Percentiles rank a stretch among this genome's conserved stretches.
Evolutionary conservation across 2,113 vertebrate species (phyloP).

Genomic region (Phoxinus phoxinus): DNA sequence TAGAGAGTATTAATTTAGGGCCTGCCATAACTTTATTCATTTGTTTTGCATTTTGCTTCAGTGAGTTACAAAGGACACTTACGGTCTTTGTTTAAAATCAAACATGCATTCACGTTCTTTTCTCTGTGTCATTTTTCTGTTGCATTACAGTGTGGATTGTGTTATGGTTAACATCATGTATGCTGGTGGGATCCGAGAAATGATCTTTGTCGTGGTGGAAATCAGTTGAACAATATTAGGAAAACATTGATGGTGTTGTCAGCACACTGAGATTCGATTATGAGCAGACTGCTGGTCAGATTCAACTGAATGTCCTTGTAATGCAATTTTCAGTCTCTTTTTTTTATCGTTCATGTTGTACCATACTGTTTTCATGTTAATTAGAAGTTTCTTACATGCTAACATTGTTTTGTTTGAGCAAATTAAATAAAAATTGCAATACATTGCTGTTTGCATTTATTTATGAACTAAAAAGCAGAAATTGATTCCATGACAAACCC

Average conservation of each 20-base stretch:
- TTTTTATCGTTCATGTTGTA: conserved; percentile 82
- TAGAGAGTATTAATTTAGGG: conserved; percentile 68
- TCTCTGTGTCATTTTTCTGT: conserved; percentile 55
- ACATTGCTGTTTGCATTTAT: conserved; percentile 63
- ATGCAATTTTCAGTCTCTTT: conserved; percentile 71
- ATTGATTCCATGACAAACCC: background rate
- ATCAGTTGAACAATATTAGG: conserved; percentile 64
- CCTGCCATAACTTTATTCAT: conserved; percentile 62
- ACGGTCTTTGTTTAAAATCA: conserved; percentile 29
- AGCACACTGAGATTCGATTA: conserved; percentile 64
- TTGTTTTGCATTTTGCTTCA: conserved; percentile 51
- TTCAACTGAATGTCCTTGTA: conserved; percentile 78
- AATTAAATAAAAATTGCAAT: conserved; percentile 98
- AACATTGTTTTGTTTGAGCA: conserved; percentile 92
- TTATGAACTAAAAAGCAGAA: background rate
- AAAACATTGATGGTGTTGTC: conserved; percentile 79
- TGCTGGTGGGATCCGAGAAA: conserved; percentile 53
- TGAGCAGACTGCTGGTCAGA: conserved; percentile 69
- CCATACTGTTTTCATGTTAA: conserved; percentile 87
- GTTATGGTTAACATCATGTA: conserved; percentile 55
- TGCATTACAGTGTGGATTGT: conserved; percentile 58
- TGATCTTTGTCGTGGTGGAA: conserved; percentile 53
- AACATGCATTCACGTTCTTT: conserved; percentile 59
- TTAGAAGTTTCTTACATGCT: conserved; percentile 94
- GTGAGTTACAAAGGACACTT: conserved; percentile 62